A percentile compares a stretch with the other conserved stretches of the same genome.
These are phyloP conservation scores for Girardinichthys multiradiatus DNA, from an alignment of 2,113 vertebrate species.

Conservation along the genomic window DNA sequence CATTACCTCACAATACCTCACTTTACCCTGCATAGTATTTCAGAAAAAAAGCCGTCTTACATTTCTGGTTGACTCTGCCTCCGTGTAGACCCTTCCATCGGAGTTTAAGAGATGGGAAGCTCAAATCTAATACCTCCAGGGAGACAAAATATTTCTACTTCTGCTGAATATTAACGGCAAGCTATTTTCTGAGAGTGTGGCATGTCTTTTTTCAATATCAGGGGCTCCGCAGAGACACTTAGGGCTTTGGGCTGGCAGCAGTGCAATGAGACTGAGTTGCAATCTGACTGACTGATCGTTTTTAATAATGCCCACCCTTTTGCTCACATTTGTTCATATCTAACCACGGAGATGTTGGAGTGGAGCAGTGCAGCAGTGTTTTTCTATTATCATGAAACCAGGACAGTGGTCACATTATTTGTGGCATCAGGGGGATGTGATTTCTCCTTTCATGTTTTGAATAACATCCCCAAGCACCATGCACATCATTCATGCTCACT, in stretches of 20 bases:
- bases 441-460: background rate
- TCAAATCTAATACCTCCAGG: conserved; percentile 33
- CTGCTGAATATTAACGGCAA: conserved; percentile 41
- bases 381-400: conserved; percentile 37
- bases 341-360: conserved; percentile 43
- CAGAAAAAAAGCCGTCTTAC: conserved; percentile 6
- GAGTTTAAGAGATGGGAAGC: conserved; percentile 18
- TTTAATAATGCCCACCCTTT: conserved; percentile 60
- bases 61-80: conserved; percentile 25
- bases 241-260: conserved; percentile 55
- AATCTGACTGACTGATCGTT: conserved; percentile 70
- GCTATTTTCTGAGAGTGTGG: conserved; percentile 53
- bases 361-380: conserved; percentile 28
- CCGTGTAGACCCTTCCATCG: conserved; percentile 33
- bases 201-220: conserved; percentile 57
- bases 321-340: conserved; percentile 57
- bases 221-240: conserved; percentile 46
- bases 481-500: background rate
- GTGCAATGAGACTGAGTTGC: conserved; percentile 35
- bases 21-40: conserved; percentile 1
- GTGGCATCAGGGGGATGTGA: conserved; percentile 12
- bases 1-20: background rate
- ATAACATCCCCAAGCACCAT: conserved; percentile 10
- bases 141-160: conserved; percentile 19
- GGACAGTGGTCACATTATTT: conserved; percentile 39